Evolutionary conservation across 2,797 vertebrate genomes (phyloP).

Genomic region (Acanthis flammea): DNA sequence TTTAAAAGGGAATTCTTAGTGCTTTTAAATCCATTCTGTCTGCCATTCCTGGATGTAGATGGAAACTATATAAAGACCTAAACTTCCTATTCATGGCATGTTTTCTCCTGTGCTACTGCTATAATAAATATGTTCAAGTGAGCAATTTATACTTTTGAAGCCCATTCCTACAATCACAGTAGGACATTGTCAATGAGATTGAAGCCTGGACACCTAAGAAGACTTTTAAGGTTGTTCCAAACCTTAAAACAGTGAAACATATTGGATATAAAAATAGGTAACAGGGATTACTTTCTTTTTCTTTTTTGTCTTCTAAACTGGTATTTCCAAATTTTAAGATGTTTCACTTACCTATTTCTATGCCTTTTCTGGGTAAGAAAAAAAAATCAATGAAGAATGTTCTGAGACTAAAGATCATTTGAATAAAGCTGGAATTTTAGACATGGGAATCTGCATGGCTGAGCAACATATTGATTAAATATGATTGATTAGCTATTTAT

Average conservation of each 20-base stretch:
- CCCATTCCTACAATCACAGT: neutral
- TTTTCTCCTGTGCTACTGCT: neutral
- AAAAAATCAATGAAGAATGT: conserved; percentile 7
- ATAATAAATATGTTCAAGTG: neutral
- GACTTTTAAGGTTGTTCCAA: neutral
- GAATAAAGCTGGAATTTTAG: conserved; percentile 56
- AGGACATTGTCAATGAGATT: neutral
- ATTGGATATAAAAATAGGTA: neutral
- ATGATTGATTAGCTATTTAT: conserved; percentile 62
- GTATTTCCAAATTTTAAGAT: neutral
- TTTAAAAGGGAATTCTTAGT: neutral
- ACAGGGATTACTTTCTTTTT: neutral
- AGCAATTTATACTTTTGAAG: neutral
- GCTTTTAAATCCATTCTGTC: neutral
- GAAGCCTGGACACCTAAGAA: neutral
- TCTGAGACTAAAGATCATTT: conserved; percentile 20
- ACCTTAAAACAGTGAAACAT: neutral
- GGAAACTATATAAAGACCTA: neutral
- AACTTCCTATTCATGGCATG: neutral
- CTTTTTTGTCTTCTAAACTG: neutral
- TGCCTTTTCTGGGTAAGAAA: neutral
- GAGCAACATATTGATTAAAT: conserved; percentile 67
- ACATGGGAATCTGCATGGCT: conserved; percentile 31
- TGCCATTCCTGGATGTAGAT: neutral
- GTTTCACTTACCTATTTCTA: neutral